phyloP scores from a whole-genome alignment of 2,888 invertebrate genomes.

The Pyrgus malvae region DNA sequence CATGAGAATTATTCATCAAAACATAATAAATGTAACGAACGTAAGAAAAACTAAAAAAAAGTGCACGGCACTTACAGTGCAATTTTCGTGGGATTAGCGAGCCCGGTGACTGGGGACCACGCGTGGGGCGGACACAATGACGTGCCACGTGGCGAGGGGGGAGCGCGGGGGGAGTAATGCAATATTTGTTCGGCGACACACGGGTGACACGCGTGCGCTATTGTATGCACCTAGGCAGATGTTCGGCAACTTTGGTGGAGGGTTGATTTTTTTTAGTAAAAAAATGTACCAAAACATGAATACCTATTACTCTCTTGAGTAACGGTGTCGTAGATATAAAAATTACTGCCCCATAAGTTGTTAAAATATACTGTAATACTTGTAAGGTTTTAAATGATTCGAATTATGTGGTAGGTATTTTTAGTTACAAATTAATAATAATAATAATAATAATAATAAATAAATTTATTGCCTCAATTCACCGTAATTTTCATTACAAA shows the following conservation, averaged over 20 bases:
- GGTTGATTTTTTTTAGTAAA: neutral
- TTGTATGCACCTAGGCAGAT: constrained; percentile 69
- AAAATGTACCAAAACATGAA: too few relatives aligned
- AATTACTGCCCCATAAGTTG: too few relatives aligned
- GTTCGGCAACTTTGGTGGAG: constrained; percentile 44
- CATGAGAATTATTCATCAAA: too few relatives aligned
- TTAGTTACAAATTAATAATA: too few relatives aligned
- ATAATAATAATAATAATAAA: too few relatives aligned
- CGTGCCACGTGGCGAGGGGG: constrained; percentile 13
- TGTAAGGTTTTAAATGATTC: too few relatives aligned
- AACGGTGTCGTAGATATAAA: too few relatives aligned
- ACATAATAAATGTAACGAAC: neutral
- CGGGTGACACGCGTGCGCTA: constrained; percentile 68
- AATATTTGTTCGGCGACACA: constrained; percentile 78
- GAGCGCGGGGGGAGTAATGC: constrained; percentile 54
- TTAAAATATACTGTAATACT: too few relatives aligned
- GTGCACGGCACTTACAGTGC: constrained; percentile 39
- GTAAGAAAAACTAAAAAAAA: constrained; percentile 26
- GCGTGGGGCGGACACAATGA: neutral
- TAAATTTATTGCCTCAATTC: too few relatives aligned
- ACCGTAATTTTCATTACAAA: too few relatives aligned
- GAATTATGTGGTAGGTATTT: too few relatives aligned
- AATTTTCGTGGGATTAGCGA: constrained; percentile 62
- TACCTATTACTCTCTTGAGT: too few relatives aligned
- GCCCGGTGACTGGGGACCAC: constrained; percentile 58